A percentile compares a stretch with the other conserved stretches of the same genome.
phyloP scores from a whole-genome alignment of 2,797 vertebrate genomes.

The Artibeus lituratus region DNA sequence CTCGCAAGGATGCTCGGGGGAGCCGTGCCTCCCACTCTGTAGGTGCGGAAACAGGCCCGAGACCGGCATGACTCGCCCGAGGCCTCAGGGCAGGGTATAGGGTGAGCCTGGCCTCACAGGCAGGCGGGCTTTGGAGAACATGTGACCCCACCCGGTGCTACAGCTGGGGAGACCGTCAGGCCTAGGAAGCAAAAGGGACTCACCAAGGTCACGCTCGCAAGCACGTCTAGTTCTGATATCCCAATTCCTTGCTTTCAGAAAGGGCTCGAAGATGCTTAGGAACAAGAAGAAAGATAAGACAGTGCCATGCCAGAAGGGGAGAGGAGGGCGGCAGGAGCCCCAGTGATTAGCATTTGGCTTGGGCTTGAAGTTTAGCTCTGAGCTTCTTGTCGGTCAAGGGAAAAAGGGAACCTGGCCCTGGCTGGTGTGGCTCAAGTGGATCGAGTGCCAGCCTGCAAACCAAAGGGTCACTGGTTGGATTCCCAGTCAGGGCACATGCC shows the following conservation, averaged over 20 bases:
- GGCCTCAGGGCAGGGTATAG: not conserved
- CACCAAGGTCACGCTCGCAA: fast-evolving
- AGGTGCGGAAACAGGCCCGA: not conserved
- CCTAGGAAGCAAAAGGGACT: not conserved
- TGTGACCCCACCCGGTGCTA: fast-evolving
- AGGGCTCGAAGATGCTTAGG: not conserved
- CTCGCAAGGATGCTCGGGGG: not conserved
- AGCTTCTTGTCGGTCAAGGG: not conserved
- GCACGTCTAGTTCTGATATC: not conserved
- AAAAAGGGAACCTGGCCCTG: not conserved
- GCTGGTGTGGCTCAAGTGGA: too few species aligned
- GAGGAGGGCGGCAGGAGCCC: not conserved
- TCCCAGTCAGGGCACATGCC: too few species aligned
- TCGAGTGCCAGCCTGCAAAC: too few species aligned
- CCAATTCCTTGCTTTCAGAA: not conserved
- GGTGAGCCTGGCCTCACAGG: not conserved
- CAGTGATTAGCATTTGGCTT: not conserved
- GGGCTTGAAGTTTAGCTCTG: not conserved
- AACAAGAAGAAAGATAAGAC: not conserved
- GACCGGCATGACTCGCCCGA: not conserved
- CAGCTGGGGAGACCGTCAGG: not conserved
- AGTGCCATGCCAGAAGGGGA: fast-evolving
- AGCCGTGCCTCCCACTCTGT: not conserved
- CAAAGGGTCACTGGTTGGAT: too few species aligned
- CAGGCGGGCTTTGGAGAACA: not conserved